These are phyloP conservation scores for Cotesia congregata DNA, from an alignment of 2,888 invertebrate species.

Conservation along the genomic window DNA sequence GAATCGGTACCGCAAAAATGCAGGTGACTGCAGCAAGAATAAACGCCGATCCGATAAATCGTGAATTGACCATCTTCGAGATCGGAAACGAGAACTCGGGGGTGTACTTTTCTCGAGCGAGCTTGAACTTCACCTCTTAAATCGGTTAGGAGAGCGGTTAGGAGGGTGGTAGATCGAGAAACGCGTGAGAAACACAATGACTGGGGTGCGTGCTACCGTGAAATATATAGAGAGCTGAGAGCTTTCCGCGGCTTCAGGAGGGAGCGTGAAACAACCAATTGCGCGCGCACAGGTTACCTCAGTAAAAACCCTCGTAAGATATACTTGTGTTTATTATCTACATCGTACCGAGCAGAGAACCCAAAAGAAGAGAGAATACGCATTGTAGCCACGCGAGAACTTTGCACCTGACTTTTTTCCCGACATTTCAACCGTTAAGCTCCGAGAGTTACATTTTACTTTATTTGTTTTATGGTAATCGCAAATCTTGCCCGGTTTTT, in stretches of 20 bases:
- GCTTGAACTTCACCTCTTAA: not conserved
- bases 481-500: not conserved
- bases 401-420: conserved; percentile 17
- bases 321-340: not conserved
- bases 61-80: conserved; percentile 41
- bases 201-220: conserved; percentile 53
- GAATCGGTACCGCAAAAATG: conserved; percentile 50
- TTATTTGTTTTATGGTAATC: conserved; percentile 7
- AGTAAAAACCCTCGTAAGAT: conserved; percentile 31
- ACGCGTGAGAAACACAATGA: conserved; percentile 52
- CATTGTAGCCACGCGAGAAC: not conserved
- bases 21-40: conserved; percentile 41
- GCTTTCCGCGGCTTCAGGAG: conserved; percentile 38
- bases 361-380: not conserved
- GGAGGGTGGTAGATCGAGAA: conserved; percentile 44
- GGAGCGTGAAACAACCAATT: conserved; percentile 47
- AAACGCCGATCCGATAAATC: conserved; percentile 42
- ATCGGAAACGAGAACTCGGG: not conserved
- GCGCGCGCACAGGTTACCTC: conserved; percentile 46
- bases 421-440: not conserved
- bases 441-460: not conserved
- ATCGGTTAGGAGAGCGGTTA: conserved; percentile 10
- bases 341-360: too few species aligned
- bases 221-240: conserved; percentile 60
- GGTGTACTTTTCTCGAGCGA: not conserved